Percentiles rank a stretch among this genome's conserved stretches.
Conservation (phyloP, 2,797 vertebrate genomes). For the Anabacerthia variegaticeps region DNA sequence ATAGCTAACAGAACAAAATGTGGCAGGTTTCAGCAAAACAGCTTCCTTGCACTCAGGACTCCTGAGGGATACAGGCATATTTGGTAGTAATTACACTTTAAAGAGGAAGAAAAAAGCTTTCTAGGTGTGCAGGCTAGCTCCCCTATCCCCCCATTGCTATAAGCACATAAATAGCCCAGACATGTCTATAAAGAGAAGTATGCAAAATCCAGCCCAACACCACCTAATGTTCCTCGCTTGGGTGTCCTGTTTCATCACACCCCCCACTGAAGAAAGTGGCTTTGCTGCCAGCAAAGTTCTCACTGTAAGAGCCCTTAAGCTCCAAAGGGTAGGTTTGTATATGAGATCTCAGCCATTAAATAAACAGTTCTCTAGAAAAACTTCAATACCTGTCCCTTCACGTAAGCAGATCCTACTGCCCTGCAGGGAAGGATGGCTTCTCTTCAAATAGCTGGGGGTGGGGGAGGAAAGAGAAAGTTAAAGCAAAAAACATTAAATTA, state of each 20-base stretch:
- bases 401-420: conserved; percentile 10
- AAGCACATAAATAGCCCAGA: conserved; percentile 52
- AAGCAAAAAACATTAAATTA: neutral
- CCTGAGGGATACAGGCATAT: neutral
- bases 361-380: conserved; percentile 33
- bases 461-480: neutral
- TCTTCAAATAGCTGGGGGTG: neutral
- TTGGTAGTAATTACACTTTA: neutral
- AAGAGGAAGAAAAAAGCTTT: neutral
- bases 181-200: conserved; percentile 45
- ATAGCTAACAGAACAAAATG: neutral
- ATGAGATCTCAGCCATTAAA: conserved; percentile 45
- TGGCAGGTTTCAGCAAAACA: neutral
- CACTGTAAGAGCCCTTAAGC: neutral
- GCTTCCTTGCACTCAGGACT: neutral
- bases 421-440: conserved; percentile 8
- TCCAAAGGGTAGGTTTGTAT: conserved; percentile 18
- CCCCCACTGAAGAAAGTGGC: neutral
- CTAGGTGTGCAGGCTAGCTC: neutral
- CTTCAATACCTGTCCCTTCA: conserved; percentile 23
- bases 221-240: neutral
- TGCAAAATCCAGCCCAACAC: conserved; percentile 34
- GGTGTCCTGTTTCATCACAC: conserved; percentile 21
- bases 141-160: neutral
- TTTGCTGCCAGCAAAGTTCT: neutral